These are phyloP conservation scores for Mastomys coucha DNA, from an alignment of 2,113 vertebrate species.

Conservation along the genomic window DNA sequence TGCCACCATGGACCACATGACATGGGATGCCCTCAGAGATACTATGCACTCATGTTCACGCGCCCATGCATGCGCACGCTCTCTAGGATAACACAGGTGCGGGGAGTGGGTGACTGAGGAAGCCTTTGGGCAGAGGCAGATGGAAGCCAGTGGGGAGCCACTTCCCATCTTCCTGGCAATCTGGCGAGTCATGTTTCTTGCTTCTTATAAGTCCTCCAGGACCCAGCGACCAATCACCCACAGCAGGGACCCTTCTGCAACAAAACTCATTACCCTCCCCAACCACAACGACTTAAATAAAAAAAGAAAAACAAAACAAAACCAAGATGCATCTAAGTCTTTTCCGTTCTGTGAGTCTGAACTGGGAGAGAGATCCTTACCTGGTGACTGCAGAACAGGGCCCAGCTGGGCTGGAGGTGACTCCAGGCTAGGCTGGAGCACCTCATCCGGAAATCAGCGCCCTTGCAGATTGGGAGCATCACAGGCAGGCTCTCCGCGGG, in stretches of 20 bases:
- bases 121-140: neutral
- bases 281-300: neutral
- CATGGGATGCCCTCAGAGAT: neutral
- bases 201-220: neutral
- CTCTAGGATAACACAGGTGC: neutral
- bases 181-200: neutral
- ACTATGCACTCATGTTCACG: fast-evolving
- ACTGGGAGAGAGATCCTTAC: neutral
- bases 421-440: neutral
- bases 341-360: neutral
- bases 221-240: neutral
- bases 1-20: no score
- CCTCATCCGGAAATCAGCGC: fast-evolving
- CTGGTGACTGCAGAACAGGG: neutral
- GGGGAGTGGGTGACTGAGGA: no score
- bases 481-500: neutral
- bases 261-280: neutral
- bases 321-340: neutral
- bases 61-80: no score
- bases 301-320: neutral
- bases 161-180: neutral
- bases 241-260: neutral
- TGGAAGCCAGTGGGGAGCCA: neutral
- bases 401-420: neutral
- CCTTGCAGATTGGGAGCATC: fast-evolving